Base-by-base conservation (phyloP, 2,113 vertebrate genomes). In the Herpailurus yagouaroundi region DNA sequence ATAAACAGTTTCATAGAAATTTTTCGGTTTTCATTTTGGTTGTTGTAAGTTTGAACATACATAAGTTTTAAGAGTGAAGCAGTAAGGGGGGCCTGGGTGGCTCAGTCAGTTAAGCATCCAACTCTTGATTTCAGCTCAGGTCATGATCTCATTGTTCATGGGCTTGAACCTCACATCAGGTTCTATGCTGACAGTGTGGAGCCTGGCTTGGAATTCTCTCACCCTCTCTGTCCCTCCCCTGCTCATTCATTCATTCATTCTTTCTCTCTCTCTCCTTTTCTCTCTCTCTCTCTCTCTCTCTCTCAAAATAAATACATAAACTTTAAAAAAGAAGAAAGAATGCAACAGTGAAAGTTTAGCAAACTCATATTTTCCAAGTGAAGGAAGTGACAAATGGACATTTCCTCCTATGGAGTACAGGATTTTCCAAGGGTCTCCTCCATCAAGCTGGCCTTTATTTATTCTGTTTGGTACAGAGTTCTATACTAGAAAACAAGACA, bases 341-440 rank as follows among this genome's bases (percentile, higher is more conserved):
- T 84, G n/a, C 80, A 91, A 95, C 25, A 57, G 21, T 96, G 85
- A 45, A 79, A 80, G 52, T 74, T 97, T 84, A 88, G 55, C 33
- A 83, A 25, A 90, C 69, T 57, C 5, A 25, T 76, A 23, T 71
- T 27, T 94, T 90, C 69, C n/a, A 64, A 29, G 13, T 92, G 16
- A 94, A 96, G 45, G 41, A 84, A 91, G 15, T 89, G 79, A 74
- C 63, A 91, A 23, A n/a, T 57, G 84, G 33, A 27, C 69, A 85
- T 92, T 57, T 14, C 15, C 45, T 45, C 19, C 45, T 73, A 23
- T 12, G 9, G 38, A 85, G 3, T 52, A 33, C 12, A 88, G 57
- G n/a, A 60, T 87, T 95, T 91, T 89, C 55, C 15, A 71, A n/a
- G 7, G 19, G 25, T 77, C 74, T 89, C 1, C 4, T 85, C 31